A percentile compares a stretch with the other conserved stretches of the same genome.
These are phyloP conservation scores for Phyllostomus hastatus DNA, from an alignment of 2,113 vertebrate genomes.

Conservation along the genomic window DNA sequence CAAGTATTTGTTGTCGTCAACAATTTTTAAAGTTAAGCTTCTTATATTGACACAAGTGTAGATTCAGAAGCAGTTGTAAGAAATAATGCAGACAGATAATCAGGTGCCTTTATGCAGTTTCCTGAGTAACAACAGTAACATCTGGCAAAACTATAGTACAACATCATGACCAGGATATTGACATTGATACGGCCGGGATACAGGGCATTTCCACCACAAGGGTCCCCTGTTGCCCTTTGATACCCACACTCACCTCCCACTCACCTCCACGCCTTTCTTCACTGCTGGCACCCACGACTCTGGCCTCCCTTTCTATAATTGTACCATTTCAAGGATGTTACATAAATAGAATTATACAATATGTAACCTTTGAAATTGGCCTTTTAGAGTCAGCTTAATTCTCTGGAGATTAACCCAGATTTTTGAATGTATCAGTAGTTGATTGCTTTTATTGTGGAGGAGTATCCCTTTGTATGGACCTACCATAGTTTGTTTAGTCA, in stretches of 20 bases:
- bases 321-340: neutral
- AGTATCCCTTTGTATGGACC: neutral
- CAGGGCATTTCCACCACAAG: neutral
- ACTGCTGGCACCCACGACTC: neutral
- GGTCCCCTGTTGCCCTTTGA: neutral
- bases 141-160: neutral
- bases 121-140: neutral
- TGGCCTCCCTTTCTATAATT: neutral
- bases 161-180: neutral
- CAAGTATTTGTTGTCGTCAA: neutral
- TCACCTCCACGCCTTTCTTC: neutral
- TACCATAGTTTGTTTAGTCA: neutral
- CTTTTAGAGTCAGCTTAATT: neutral
- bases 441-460: neutral
- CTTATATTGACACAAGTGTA: neutral
- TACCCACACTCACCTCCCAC: neutral
- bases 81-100: neutral
- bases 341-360: neutral
- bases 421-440: neutral
- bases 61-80: neutral
- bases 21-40: neutral
- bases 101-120: neutral
- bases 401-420: neutral
- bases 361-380: neutral
- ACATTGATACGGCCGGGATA: neutral